These are phyloP conservation scores for Apis mellifera DNA, from an alignment of 1,140 invertebrate species.

Conservation along the genomic window Amel_HAv3.1 CM009945.2:6255501-6256000, in stretches of 20 bases:
- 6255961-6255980: too few species aligned
- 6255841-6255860: slow-evolving; percentile 57
- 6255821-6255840: slow-evolving; percentile 63
- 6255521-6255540: neutral
- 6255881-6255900: neutral
- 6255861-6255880: slow-evolving; percentile 47
- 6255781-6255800: slow-evolving; percentile 56
- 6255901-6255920: neutral
- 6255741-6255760: neutral
- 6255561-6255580: neutral
- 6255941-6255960: neutral
- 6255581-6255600: slow-evolving; percentile 29
- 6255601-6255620: slow-evolving; percentile 50
- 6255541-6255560: slow-evolving; percentile 5
- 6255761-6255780: slow-evolving; percentile 48
- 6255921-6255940: neutral
- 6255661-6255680: slow-evolving; percentile 11
- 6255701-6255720: slow-evolving; percentile 60
- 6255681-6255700: slow-evolving; percentile 58
- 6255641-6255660: slow-evolving; percentile 2
- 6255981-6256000: too few species aligned
- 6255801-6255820: slow-evolving; percentile 41
- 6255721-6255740: slow-evolving; percentile 12
- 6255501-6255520: neutral
- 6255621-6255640: slow-evolving; percentile 24